Base-by-base conservation (phyloP, 2,797 vertebrate genomes). In the Carapus acus region DNA sequence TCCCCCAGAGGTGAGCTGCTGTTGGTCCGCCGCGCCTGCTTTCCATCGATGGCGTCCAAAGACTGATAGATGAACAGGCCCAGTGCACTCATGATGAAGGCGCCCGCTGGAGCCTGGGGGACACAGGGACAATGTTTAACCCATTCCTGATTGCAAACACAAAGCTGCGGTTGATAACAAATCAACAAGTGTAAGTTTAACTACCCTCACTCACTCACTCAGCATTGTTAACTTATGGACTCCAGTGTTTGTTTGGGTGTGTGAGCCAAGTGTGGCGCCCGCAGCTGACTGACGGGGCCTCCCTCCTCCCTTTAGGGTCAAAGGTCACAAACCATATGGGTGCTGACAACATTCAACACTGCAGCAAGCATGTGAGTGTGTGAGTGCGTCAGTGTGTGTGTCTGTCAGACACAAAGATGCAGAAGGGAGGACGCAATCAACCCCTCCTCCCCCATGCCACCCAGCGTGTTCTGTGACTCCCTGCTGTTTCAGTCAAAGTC, bases 41-140 rank as follows among this genome's bases (percentile, higher is more conserved):
- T 99, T 59, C 96, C 96, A 46, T 99, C 96, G 58, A 99, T 92
- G 49, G 96, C 96, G 57, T 99, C 96, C 84, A 99, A 83, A 49
- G 95, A 96, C 80, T 99, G 96, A 80, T 99, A 99, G 74, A 91
- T 76, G 78, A 99, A 96, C 55, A 98, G 90, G 51, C 95, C 96
- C 66, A 98, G 9, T 1, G 91, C 93, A 33, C 92, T 90, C 54
- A 93, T 67, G 57, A 97, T 43, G 67, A 91, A 94, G 16, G 90
- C 85, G 93, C 96, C 98, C 40, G 79, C 69, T 33, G 96, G 96
- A 71, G 91, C 93, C 96, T 97, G 80, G 50, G 66, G 3, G 24
- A 27, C 24, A 27, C 5, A 27, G 24, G 9, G 24, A 27, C 5
- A 27, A 5, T 27, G 24, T 27, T 27, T 27, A 27, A 27, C 24